A percentile compares a stretch with the other conserved stretches of the same genome.
These are phyloP conservation scores for Xenopus laevis DNA, from an alignment of 2,113 vertebrate genomes.

Conservation along the genomic window DNA sequence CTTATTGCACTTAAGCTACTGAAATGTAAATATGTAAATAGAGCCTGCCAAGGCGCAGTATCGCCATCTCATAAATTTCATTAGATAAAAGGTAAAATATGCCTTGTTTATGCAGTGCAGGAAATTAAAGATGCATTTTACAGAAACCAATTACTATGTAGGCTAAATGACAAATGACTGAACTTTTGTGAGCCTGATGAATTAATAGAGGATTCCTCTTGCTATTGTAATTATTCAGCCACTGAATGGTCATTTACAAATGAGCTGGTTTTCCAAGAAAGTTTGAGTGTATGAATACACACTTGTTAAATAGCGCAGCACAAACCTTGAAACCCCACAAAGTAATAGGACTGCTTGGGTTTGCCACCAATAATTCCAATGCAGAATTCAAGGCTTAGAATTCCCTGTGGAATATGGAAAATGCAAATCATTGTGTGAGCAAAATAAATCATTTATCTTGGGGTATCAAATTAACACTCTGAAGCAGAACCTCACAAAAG, in stretches of 20 bases:
- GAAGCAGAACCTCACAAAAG: too few species aligned
- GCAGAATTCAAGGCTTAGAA: constrained; percentile 93
- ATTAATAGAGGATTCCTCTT: constrained; percentile 75
- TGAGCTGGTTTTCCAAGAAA: background rate
- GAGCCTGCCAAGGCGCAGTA: constrained; percentile 85
- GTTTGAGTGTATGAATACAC: background rate
- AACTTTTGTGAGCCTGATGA: constrained; percentile 72
- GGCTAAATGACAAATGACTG: constrained; percentile 83
- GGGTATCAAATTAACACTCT: too few species aligned
- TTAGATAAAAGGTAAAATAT: constrained; percentile 85
- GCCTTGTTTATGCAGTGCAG: constrained; percentile 78
- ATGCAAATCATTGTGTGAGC: background rate
- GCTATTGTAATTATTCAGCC: constrained; percentile 72
- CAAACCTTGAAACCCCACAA: constrained; percentile 98
- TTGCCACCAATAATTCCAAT: constrained; percentile 95
- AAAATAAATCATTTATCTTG: too few species aligned
- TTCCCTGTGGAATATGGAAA: constrained; percentile 67
- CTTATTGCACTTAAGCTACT: constrained; percentile 75
- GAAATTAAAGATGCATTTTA: constrained; percentile 89
- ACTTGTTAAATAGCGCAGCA: constrained; percentile 54
- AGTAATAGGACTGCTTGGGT: constrained; percentile 95
- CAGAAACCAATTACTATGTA: constrained; percentile 83
- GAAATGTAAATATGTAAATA: constrained; percentile 98
- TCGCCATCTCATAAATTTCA: constrained; percentile 74
- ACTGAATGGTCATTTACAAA: constrained; percentile 72